Evolutionary conservation across 1,140 invertebrate genomes (phyloP), one percentile per base, ranked within the genome.

Genomic region (Tetramorium parvispinum): DNA sequence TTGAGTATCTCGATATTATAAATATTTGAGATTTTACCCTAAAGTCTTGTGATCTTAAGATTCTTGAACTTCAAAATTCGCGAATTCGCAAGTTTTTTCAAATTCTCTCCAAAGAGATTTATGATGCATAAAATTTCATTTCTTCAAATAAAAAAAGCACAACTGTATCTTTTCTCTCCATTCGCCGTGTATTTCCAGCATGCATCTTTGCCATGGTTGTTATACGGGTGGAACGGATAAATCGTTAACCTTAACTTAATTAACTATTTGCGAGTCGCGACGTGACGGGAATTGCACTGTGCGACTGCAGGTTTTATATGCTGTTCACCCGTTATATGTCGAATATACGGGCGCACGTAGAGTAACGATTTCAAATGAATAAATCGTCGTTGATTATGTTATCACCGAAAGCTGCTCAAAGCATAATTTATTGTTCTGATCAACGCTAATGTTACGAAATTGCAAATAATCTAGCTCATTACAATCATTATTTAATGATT

Each of bases 161-260:
- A 46, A 65, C 46, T 57, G 57, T 32, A 73, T 65, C 18, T 10
- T 55, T 21, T 27, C 6, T 10, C 10, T 21, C 1, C 18, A 8
- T 24, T 32, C n/a, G 13, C 37, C 3, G 8, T 66, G 61, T 68
- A 24, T 79, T 79, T 79, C 65, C 16, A 24, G 46, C 75, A 65
- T 43, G 78, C 65, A 21, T 75, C 68, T 83, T 83, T 13, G 53
- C 27, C 53, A 57, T 32, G 51, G 51, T 37, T 73, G 66, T 68
- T 71, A 43, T 24, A 75, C 68, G 24, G 40, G 4, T 37, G 24
- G 13, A 43, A 61, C 49, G 24, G 78, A 83, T 83, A 83, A 83
- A 83, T 83, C 79, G 68, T 83, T 83, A 83, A 83, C 40, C 53
- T 75, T 83, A 83, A 83, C 68, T 83, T 83, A 59, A 83, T 83